Evolutionary conservation across 2,113 vertebrate genomes (phyloP).

Genomic region (Illadopsis cleaveri): DNA sequence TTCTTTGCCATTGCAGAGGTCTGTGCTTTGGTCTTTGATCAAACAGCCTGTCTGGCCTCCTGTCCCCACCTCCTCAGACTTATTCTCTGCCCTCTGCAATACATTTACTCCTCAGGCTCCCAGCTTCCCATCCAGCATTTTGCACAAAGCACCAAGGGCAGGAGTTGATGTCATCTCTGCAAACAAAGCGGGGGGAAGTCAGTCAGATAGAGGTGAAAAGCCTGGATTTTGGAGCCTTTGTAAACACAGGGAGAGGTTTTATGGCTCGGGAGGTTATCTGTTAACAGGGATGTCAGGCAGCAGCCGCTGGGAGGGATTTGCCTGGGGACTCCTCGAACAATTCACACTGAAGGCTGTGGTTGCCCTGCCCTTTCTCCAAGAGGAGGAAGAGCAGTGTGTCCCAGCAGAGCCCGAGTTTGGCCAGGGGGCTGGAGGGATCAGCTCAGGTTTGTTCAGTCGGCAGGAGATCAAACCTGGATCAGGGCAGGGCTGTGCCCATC

Average conservation of each 20-base stretch:
- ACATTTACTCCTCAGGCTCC: not conserved
- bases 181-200: not conserved
- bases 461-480: not conserved
- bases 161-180: not conserved
- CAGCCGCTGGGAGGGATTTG: not conserved
- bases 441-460: not conserved
- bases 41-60: constrained; percentile 12
- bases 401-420: not conserved
- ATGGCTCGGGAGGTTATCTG: not conserved
- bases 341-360: accelerated
- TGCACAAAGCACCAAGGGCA: not conserved
- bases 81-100: not conserved
- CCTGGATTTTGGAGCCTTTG: not conserved
- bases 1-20: not conserved
- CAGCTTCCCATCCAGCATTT: not conserved
- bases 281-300: not conserved
- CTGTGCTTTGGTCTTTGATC: constrained; percentile 21
- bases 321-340: not conserved
- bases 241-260: not conserved
- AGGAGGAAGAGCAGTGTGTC: not conserved
- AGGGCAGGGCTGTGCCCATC: not conserved
- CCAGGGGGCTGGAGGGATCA: not conserved
- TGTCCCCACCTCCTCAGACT: not conserved
- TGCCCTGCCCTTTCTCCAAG: not conserved
- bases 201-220: not conserved